Evolutionary conservation across 2,113 vertebrate species (phyloP).

Genomic region (Ctenodactylus gundi): DNA sequence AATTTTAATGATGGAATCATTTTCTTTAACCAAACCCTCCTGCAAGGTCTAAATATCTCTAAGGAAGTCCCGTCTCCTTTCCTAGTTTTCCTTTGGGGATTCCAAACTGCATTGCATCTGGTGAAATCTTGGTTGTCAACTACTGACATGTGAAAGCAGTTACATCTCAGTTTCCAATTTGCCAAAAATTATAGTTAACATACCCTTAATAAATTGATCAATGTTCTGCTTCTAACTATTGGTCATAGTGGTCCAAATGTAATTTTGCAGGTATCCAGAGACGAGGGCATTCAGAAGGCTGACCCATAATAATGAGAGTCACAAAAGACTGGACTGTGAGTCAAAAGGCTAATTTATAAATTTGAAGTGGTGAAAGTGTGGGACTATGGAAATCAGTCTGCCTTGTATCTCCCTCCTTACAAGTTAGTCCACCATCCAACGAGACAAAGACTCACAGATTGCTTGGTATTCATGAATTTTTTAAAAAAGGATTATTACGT

Average conservation of each 20-base stretch:
- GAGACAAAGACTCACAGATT: not conserved
- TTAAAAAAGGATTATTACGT: not conserved
- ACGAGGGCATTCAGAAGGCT: not conserved
- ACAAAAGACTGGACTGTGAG: not conserved
- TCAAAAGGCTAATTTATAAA: not conserved
- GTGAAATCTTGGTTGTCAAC: slow-evolving; percentile 28
- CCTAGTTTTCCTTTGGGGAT: not conserved
- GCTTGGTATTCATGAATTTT: not conserved
- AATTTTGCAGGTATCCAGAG: not conserved
- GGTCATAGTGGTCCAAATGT: not conserved
- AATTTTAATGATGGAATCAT: slow-evolving; percentile 15
- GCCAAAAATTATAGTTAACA: not conserved
- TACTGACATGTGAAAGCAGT: slow-evolving; percentile 32
- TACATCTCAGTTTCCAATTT: not conserved
- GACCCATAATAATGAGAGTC: slow-evolving; percentile 9
- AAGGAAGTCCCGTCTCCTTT: not conserved
- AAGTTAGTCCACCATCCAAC: not conserved
- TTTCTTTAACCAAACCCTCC: too few relatives aligned
- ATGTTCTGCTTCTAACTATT: not conserved
- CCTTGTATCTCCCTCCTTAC: not conserved
- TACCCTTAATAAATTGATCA: not conserved
- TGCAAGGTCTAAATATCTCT: not conserved
- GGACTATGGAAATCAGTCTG: not conserved
- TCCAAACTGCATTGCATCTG: not conserved
- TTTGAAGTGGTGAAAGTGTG: not conserved